A percentile compares a stretch with the other conserved stretches of the same genome.
These are phyloP conservation scores for Trididemnum nubilum DNA, from an alignment of 23 tunicate genomes.

Conservation along the genomic window DNA sequence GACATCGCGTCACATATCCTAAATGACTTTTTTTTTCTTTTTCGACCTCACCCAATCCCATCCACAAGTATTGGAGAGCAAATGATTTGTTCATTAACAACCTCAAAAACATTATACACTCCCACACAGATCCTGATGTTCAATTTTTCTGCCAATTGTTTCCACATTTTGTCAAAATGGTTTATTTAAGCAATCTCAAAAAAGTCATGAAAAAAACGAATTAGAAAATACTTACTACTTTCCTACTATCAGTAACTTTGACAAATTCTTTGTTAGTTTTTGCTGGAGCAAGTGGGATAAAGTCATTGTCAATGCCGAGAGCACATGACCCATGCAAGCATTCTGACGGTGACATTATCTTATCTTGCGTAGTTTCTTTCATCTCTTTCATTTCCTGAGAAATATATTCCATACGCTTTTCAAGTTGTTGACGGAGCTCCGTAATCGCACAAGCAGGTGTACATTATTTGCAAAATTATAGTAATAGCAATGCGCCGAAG, in stretches of 20 bases:
- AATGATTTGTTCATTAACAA: not conserved
- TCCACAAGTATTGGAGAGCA: not conserved
- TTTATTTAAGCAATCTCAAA: not conserved
- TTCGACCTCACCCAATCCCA: not conserved
- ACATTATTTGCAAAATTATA: not conserved
- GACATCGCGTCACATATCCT: too few species aligned
- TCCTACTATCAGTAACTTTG: not conserved
- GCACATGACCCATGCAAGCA: not conserved
- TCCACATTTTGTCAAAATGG: not conserved
- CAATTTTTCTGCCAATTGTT: not conserved
- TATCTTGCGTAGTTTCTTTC: not conserved
- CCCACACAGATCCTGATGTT: not conserved
- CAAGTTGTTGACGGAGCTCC: not conserved
- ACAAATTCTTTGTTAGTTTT: not conserved
- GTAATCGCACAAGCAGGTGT: not conserved
- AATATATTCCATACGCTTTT: not conserved
- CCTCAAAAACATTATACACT: not conserved
- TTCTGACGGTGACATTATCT: not conserved
- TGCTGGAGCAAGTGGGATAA: not conserved
- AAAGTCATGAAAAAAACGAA: not conserved
- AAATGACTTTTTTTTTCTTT: too few species aligned
- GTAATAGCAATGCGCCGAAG: constrained; percentile 4
- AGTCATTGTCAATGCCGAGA: not conserved
- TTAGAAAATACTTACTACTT: not conserved
- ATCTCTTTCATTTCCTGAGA: not conserved